Conservation (phyloP, 2,888 invertebrate species). For the Tromatobia lineatoria region DNA sequence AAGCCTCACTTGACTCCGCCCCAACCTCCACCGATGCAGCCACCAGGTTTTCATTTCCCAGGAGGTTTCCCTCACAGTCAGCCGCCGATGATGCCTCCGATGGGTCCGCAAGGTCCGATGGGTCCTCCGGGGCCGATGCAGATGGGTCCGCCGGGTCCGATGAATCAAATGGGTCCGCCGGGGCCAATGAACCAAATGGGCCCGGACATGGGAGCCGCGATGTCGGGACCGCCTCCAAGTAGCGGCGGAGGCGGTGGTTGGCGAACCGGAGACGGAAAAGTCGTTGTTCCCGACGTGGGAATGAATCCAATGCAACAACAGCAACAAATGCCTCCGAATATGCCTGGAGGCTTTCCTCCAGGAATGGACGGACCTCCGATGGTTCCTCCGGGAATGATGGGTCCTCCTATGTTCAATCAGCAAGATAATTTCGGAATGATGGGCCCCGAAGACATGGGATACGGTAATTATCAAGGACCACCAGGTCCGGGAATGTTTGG, state of each 20-base stretch:
- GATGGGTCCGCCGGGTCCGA: conserved; percentile 65
- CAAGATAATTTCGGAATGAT: conserved; percentile 83
- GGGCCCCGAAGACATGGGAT: conserved; percentile 81
- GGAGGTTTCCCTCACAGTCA: conserved; percentile 83
- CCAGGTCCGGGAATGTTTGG: conserved; percentile 80
- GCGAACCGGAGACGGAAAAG: conserved; percentile 86
- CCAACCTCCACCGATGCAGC: conserved; percentile 71
- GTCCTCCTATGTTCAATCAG: conserved; percentile 81
- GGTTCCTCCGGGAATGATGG: conserved; percentile 85
- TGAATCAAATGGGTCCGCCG: conserved; percentile 70
- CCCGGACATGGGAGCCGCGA: conserved; percentile 77
- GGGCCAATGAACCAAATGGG: conserved; percentile 85
- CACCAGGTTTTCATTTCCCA: conserved; percentile 75
- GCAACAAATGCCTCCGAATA: conserved; percentile 65
- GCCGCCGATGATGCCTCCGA: conserved; percentile 76
- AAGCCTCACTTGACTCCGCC: conserved; percentile 88
- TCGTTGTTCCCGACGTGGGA: conserved; percentile 80
- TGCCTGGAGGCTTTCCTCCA: conserved; percentile 80
- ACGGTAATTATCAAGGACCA: conserved; percentile 80
- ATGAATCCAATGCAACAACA: conserved; percentile 80
- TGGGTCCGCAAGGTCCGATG: conserved; percentile 71
- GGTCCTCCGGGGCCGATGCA: conserved; percentile 38
- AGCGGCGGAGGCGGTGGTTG: conserved; percentile 86
- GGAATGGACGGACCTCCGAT: conserved; percentile 78
- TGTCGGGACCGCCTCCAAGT: conserved; percentile 70